phyloP scores from a whole-genome alignment of 1,140 invertebrate species.

The Muscidifurax raptorellus region DNA sequence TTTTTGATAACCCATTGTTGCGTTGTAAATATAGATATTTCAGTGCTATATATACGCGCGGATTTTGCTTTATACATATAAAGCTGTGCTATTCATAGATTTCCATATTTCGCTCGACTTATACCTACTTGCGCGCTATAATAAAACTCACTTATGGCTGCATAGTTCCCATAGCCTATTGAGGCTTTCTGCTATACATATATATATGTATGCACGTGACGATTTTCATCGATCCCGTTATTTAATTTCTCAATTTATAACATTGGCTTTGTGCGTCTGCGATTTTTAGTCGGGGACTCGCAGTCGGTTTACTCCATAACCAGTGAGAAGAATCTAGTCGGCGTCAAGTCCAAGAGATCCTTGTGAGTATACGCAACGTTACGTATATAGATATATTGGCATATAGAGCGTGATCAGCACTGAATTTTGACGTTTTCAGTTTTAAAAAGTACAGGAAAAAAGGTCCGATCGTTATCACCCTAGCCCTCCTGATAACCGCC shows the following conservation, averaged over 20 bases:
- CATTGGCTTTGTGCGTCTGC: not conserved
- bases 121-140: not conserved
- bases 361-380: conserved; percentile 31
- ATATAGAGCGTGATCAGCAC: not conserved
- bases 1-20: no score
- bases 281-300: conserved; percentile 54
- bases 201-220: not conserved
- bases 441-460: conserved; percentile 56
- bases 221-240: not conserved
- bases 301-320: conserved; percentile 66
- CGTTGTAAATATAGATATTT: not conserved
- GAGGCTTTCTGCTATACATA: not conserved
- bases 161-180: conserved; percentile 23
- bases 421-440: conserved; percentile 49
- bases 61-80: conserved; percentile 9
- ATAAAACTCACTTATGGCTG: not conserved
- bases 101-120: not conserved
- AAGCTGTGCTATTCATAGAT: conserved; percentile 12
- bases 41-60: conserved; percentile 14
- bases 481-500: conserved; percentile 22
- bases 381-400: not conserved
- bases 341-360: conserved; percentile 65
- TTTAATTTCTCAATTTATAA: not conserved
- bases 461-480: not conserved
- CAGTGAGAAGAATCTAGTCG: conserved; percentile 65